phyloP scores from a whole-genome alignment of 2,888 invertebrate species.

The Pimpla rufipes region DNA sequence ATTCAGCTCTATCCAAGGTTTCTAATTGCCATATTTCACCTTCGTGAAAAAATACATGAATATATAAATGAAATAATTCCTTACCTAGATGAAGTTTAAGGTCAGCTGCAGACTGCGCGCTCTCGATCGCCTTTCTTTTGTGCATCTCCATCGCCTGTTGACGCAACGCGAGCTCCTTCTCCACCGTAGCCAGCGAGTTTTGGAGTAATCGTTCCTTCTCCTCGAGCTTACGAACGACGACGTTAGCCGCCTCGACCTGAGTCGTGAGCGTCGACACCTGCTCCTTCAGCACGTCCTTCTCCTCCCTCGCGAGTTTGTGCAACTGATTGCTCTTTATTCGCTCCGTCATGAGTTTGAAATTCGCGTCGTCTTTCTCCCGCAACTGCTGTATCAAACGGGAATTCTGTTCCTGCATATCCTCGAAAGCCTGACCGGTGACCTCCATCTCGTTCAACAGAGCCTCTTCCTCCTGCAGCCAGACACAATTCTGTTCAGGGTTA shows the following conservation, averaged over 20 bases:
- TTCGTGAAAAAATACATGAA: too few species aligned
- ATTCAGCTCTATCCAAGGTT: too few species aligned
- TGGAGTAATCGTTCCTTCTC: constrained; percentile 98
- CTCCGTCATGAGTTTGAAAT: constrained; percentile 99
- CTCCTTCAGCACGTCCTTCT: constrained; percentile 96
- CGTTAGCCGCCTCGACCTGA: constrained; percentile 97
- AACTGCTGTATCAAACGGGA: constrained; percentile 97
- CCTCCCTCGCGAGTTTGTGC: constrained; percentile 96
- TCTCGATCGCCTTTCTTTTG: constrained; percentile 98
- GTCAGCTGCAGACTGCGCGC: constrained; percentile 98
- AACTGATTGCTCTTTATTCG: constrained; percentile 98
- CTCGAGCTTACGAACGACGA: constrained; percentile 96
- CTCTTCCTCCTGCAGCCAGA: constrained; percentile 93
- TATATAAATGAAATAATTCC: constrained; percentile 33
- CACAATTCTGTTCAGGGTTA: constrained; percentile 84
- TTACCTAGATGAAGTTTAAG: constrained; percentile 96
- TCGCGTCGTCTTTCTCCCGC: constrained; percentile 98
- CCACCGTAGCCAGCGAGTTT: constrained; percentile 95
- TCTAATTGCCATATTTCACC: too few species aligned
- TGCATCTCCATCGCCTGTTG: constrained; percentile 99
- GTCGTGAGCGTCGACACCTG: constrained; percentile 92
- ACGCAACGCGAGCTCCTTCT: constrained; percentile 96
- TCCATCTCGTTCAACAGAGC: constrained; percentile 99
- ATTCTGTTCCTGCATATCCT: constrained; percentile 99
- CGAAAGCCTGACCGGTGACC: constrained; percentile 99